Base-by-base conservation (phyloP, 1,140 invertebrate genomes). In the Cherax quadricarinatus region DNA sequence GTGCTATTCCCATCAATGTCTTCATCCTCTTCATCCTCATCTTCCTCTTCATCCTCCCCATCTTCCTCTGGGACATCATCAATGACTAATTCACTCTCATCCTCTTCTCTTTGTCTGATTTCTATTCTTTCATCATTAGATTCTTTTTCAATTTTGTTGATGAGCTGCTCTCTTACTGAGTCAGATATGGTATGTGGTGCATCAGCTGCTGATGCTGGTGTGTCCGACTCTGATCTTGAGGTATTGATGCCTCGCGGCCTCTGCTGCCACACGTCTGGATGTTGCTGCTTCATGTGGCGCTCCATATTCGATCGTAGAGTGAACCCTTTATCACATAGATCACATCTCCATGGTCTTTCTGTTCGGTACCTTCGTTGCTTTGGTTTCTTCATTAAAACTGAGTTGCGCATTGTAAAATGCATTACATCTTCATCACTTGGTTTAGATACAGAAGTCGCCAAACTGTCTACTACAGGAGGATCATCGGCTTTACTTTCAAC, bases 301-400 rank as follows among this genome's bases (percentile, higher is more conserved):
- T 99, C 98, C 98, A 98, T 98, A 94, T 98, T 98, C 10, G 98
- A 98, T 10, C 98, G 96, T 0, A 99, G 95, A 0, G 98, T 98
- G 94, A 99, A 99, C 81, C 97, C 96, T 0, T 98, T 98, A 0
- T 97, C 97, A 94, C 98, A 98, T 94, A 98, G 97, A 66, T 97
- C 97, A 95, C 98, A 99, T 1, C 97, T 97, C 94, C 98, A 98
- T 0, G 98, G 98, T 41, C 98, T 96, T 95, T 98, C 98, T n/a
- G 98, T 98, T 84, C 98, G 96, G 94, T 98, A 98, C 79, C 98
- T 96, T 53, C 98, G 95, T 94, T 98, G 98, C 94, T 98, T 98
- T 92, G 98, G 98, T 94, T 98, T 98, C 0, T 97, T 97, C 96
- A 98, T 98, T 0, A 98, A 95, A 1, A 98, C 97, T 0, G 98